Conservation (phyloP, 2,888 invertebrate genomes). For the Folsomia manolachei region DNA sequence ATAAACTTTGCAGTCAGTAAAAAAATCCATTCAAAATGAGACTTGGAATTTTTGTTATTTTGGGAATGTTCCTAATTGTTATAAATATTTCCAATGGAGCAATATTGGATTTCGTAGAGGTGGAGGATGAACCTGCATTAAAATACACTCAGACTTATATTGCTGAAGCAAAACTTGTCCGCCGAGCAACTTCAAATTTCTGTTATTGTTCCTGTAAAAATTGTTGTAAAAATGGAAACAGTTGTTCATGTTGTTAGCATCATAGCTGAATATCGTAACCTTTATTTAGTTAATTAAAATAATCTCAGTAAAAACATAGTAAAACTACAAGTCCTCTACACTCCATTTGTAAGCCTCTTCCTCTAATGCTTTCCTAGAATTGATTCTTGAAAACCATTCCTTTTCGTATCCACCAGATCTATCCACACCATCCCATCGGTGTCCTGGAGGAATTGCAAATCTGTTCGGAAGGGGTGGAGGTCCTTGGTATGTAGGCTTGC, state of each 20-base stretch:
- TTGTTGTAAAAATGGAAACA: neutral
- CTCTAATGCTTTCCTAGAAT: slow-evolving; percentile 69
- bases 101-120: neutral
- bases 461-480: slow-evolving; percentile 81
- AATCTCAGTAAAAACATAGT: neutral
- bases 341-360: slow-evolving; percentile 93
- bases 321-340: slow-evolving; percentile 80
- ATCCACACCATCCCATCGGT: slow-evolving; percentile 98
- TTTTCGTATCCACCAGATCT: slow-evolving; percentile 94
- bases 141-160: neutral
- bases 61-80: too few relatives aligned
- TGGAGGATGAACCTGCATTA: neutral
- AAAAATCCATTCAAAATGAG: too few relatives aligned
- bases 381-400: slow-evolving; percentile 76
- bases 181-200: neutral
- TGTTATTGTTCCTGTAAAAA: neutral
- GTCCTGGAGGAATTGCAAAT: slow-evolving; percentile 86
- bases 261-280: neutral
- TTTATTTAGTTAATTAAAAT: neutral
- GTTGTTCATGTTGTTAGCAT: neutral
- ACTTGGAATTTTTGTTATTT: too few relatives aligned
- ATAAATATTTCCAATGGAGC: too few relatives aligned
- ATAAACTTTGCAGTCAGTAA: too few relatives aligned
- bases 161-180: neutral
- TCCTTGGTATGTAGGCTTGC: slow-evolving; percentile 74